Percentiles rank a stretch among this genome's conserved stretches.
Evolutionary conservation across 2,797 vertebrate genomes (phyloP).

Genomic region (Poecilia wingei): DNA sequence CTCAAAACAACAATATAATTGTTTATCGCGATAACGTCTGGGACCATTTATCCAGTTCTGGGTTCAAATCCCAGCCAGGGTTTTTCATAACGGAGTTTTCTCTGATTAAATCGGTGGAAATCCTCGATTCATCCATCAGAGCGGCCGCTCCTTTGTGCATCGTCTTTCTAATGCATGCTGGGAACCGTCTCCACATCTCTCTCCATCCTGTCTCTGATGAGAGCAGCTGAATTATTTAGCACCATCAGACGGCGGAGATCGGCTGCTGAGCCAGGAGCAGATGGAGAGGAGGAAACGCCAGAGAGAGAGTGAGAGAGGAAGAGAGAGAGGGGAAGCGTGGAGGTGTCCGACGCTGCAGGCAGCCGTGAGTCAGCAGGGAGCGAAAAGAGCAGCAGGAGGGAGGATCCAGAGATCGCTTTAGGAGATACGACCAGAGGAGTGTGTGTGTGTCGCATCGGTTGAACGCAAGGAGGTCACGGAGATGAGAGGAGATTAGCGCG

Average conservation of each 20-base stretch:
- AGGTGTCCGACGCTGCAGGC: constrained; percentile 50
- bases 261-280: constrained; percentile 49
- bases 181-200: constrained; percentile 27
- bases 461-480: constrained; percentile 65
- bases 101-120: neutral
- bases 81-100: neutral
- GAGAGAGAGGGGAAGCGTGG: constrained; percentile 29
- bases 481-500: constrained; percentile 58
- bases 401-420: constrained; percentile 53
- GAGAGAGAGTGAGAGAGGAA: constrained; percentile 13
- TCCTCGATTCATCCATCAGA: neutral
- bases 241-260: constrained; percentile 58
- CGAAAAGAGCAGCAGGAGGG: constrained; percentile 47
- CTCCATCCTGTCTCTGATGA: constrained; percentile 37
- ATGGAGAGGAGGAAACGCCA: constrained; percentile 30
- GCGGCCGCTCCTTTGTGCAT: constrained; percentile 29
- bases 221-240: constrained; percentile 74
- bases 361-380: constrained; percentile 70
- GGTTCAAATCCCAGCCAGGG: neutral
- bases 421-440: constrained; percentile 42
- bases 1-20: neutral
- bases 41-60: neutral
- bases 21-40: neutral
- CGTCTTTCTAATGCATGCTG: constrained; percentile 41
- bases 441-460: constrained; percentile 38